A percentile compares a stretch with the other conserved stretches of the same genome.
Conservation (phyloP, 1,140 invertebrate genomes). For the Ephestia elutella region DNA sequence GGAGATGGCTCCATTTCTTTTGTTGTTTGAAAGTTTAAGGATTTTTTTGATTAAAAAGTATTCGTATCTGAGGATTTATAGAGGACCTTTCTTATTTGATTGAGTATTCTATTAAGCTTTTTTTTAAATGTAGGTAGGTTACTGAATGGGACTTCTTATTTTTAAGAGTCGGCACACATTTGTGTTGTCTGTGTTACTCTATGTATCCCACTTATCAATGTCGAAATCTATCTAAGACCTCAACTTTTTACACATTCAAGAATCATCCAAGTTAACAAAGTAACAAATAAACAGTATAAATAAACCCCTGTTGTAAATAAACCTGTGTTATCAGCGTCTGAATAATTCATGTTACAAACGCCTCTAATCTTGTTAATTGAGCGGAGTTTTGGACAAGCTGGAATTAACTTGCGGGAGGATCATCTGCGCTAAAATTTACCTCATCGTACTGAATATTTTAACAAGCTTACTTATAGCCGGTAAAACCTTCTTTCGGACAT, state of each 20-base stretch:
- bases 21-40: not conserved
- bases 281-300: constrained; percentile 1
- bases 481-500: too few species aligned
- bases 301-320: too few species aligned
- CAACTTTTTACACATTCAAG: too few species aligned
- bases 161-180: too few species aligned
- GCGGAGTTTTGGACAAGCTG: not conserved
- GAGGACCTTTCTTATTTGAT: not conserved
- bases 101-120: not conserved
- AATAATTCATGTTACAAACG: not conserved
- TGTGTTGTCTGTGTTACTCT: too few species aligned
- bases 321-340: not conserved
- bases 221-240: too few species aligned
- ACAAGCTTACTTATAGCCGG: not conserved
- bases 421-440: not conserved
- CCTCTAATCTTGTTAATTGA: constrained; percentile 1
- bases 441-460: not conserved
- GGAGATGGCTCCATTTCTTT: not conserved
- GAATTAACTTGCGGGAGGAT: not conserved
- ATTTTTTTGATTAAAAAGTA: not conserved
- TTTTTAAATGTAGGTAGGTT: too few species aligned
- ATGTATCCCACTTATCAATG: too few species aligned
- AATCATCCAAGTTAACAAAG: not conserved
- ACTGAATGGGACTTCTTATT: too few species aligned
- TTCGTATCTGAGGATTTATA: not conserved